Evolutionary conservation across 1,140 invertebrate species (phyloP).

Genomic region (Rhopalosiphum padi): DNA sequence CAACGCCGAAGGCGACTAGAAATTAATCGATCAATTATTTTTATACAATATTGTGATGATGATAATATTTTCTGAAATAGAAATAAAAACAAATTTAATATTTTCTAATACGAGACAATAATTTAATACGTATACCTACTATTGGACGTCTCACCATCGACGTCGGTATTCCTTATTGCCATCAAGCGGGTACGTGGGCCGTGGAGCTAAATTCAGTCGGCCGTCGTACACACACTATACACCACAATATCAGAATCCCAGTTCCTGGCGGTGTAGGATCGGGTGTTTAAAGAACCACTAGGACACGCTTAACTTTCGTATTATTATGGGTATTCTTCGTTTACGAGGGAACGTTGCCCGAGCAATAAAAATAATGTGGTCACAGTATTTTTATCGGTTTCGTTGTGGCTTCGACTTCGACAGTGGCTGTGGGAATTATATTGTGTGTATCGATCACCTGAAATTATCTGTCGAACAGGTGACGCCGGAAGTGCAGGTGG

Average conservation of each 20-base stretch:
- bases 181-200: no score
- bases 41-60: neutral
- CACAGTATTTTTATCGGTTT: neutral
- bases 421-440: neutral
- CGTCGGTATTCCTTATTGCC: neutral
- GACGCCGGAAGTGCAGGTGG: neutral
- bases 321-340: neutral
- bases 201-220: no score
- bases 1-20: neutral
- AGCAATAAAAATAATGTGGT: neutral
- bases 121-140: neutral
- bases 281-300: neutral
- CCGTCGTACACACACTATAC: no score
- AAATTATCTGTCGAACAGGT: conserved; percentile 31
- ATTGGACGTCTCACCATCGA: neutral
- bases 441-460: conserved; percentile 18
- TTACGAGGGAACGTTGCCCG: neutral
- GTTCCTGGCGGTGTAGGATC: no score
- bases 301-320: neutral
- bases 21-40: no score
- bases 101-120: neutral
- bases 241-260: neutral
- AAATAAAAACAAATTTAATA: neutral
- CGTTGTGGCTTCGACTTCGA: neutral
- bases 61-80: neutral